Evolutionary conservation across 2,113 vertebrate species (phyloP).

Genomic region (Isichthys henryi): DNA sequence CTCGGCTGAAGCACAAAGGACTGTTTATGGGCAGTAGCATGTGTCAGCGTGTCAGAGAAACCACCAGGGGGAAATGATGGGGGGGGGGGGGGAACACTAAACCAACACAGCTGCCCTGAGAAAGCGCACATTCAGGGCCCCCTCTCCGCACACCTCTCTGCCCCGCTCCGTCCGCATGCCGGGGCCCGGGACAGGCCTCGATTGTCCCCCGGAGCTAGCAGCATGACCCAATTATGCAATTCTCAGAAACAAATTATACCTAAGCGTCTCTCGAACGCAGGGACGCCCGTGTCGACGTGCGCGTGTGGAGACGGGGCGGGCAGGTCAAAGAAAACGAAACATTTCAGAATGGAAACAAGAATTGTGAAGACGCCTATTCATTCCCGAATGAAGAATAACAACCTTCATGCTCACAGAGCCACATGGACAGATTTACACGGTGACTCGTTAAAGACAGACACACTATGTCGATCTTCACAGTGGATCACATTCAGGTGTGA

Average conservation of each 20-base stretch:
- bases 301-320: constrained; percentile 24
- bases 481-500: not conserved
- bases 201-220: constrained; percentile 45
- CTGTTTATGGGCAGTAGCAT: constrained; percentile 27
- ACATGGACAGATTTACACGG: not conserved
- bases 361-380: constrained; percentile 26
- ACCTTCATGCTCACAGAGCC: constrained; percentile 10
- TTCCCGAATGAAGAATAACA: constrained; percentile 20
- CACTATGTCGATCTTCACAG: not conserved
- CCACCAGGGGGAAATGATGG: constrained; percentile 51
- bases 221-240: constrained; percentile 43
- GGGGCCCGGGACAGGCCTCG: constrained; percentile 42
- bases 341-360: constrained; percentile 20
- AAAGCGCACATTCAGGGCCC: constrained; percentile 43
- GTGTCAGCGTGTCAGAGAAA: constrained; percentile 40
- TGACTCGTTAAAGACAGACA: not conserved
- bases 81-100: constrained; percentile 44
- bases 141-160: constrained; percentile 29
- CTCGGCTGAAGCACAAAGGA: constrained; percentile 26
- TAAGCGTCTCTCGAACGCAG: constrained; percentile 25
- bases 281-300: not conserved
- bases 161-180: not conserved
- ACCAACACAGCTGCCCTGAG: constrained; percentile 58
- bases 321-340: constrained; percentile 22
- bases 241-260: constrained; percentile 46